Percentiles rank a stretch among this genome's conserved stretches.
phyloP scores from a whole-genome alignment of 53 echinoderm and acorn worm species.

The Holothuria scabra region DNA sequence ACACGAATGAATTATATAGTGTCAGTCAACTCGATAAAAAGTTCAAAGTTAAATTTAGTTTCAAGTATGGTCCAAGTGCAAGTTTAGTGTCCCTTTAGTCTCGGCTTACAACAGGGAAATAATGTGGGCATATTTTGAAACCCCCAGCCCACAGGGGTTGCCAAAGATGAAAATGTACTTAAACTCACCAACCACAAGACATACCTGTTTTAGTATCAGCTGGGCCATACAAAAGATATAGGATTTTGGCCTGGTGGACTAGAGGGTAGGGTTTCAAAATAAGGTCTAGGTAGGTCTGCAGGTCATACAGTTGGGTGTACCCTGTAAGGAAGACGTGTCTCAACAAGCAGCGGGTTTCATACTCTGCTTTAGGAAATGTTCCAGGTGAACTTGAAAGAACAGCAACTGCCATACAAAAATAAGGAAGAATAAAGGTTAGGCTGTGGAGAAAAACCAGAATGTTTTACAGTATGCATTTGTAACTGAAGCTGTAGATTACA shows the following conservation, averaged over 20 bases:
- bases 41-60: no score
- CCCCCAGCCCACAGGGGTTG: no score
- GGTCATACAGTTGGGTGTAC: slow-evolving; percentile 70
- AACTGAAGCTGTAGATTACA: background rate
- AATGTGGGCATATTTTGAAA: no score
- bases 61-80: no score
- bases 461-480: background rate
- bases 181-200: background rate
- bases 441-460: background rate
- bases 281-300: slow-evolving; percentile 82
- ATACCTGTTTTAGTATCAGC: slow-evolving; percentile 56
- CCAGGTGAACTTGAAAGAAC: slow-evolving; percentile 74
- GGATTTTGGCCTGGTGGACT: slow-evolving; percentile 89
- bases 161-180: no score
- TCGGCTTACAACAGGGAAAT: no score
- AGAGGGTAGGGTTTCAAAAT: slow-evolving; percentile 86
- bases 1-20: no score
- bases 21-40: no score
- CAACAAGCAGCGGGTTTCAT: slow-evolving; percentile 70
- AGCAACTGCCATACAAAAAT: slow-evolving; percentile 36
- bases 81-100: no score
- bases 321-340: slow-evolving; percentile 79
- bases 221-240: slow-evolving; percentile 85
- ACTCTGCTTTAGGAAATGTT: slow-evolving; percentile 50
- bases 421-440: background rate